These are phyloP conservation scores for Episyrphus balteatus DNA, from an alignment of 1,140 invertebrate species.

Conservation along the genomic window DNA sequence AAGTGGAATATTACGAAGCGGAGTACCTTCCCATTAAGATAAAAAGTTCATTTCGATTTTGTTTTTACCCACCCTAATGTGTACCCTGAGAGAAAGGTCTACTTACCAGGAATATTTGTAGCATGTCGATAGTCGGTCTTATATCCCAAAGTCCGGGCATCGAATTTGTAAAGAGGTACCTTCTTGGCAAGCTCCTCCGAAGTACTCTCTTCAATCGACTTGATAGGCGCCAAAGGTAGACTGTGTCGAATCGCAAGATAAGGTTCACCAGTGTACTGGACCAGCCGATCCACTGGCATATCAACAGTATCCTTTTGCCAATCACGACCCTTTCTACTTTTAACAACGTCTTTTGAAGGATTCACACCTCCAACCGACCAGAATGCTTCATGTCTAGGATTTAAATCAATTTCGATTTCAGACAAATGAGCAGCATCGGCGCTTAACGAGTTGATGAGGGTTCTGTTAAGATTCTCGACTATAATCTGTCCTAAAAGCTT, in stretches of 20 bases:
- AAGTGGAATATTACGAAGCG: too few relatives aligned
- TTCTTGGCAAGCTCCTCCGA: slow-evolving; percentile 27
- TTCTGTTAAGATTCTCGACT: slow-evolving; percentile 56
- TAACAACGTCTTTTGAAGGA: slow-evolving; percentile 38
- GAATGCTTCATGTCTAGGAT: slow-evolving; percentile 66
- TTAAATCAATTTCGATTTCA: slow-evolving; percentile 55
- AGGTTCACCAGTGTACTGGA: slow-evolving; percentile 56
- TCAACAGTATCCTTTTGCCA: slow-evolving; percentile 37
- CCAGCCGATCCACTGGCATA: slow-evolving; percentile 46
- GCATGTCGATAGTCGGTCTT: slow-evolving; percentile 43
- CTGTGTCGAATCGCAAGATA: slow-evolving; percentile 51
- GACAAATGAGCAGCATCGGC: slow-evolving; percentile 46
- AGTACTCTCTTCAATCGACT: slow-evolving; percentile 43
- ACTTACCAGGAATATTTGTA: slow-evolving; percentile 58
- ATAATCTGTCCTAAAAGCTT: slow-evolving; percentile 33
- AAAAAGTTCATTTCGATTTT: too few relatives aligned
- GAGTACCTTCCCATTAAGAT: too few relatives aligned
- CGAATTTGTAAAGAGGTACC: slow-evolving; percentile 43
- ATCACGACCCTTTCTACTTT: slow-evolving; percentile 27
- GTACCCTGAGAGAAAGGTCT: too few relatives aligned
- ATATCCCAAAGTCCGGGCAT: slow-evolving; percentile 48
- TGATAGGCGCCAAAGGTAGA: slow-evolving; percentile 50
- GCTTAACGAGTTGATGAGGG: slow-evolving; percentile 46
- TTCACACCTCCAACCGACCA: slow-evolving; percentile 62
- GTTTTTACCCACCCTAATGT: too few relatives aligned